phyloP scores from a whole-genome alignment of 2,888 invertebrate species.

The Eumerus sabulonum region DNA sequence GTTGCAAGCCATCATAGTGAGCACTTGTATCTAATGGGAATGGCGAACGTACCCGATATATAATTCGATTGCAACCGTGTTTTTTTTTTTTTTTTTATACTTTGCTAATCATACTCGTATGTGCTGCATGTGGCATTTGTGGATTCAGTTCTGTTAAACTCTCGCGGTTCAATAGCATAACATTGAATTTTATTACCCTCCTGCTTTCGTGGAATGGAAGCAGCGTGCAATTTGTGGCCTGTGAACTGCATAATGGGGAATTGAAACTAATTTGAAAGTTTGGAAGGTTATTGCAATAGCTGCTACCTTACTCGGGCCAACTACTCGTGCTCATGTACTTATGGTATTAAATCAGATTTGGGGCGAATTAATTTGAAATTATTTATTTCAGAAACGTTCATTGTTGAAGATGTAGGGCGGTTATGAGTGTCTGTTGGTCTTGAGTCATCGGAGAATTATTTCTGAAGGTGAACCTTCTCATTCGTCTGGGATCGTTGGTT shows the following conservation, averaged over 20 bases:
- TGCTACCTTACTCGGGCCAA: background rate
- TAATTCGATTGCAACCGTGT: constrained; percentile 46
- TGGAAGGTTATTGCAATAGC: background rate
- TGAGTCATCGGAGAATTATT: constrained; percentile 1
- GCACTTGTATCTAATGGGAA: constrained; percentile 18
- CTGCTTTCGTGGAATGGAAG: no score
- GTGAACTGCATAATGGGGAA: constrained; percentile 11
- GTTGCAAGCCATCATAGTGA: background rate
- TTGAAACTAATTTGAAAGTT: constrained; percentile 40
- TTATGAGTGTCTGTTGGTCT: background rate
- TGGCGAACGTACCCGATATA: constrained; percentile 5
- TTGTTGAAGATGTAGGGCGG: no score
- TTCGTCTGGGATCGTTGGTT: background rate
- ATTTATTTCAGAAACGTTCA: no score
- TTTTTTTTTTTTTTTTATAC: constrained; percentile 7
- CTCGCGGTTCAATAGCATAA: constrained; percentile 21
- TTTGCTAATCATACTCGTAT: constrained; percentile 30
- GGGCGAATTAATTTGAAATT: no score
- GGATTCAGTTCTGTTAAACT: constrained; percentile 29
- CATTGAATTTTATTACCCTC: constrained; percentile 53
- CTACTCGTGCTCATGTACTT: background rate
- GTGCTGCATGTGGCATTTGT: constrained; percentile 32
- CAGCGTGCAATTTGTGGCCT: no score
- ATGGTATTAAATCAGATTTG: background rate
- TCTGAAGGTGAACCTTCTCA: background rate